Evolutionary conservation across 2,888 invertebrate genomes (phyloP), one percentile per base, ranked within the genome.

Genomic region (Cephus pygmeus): DNA sequence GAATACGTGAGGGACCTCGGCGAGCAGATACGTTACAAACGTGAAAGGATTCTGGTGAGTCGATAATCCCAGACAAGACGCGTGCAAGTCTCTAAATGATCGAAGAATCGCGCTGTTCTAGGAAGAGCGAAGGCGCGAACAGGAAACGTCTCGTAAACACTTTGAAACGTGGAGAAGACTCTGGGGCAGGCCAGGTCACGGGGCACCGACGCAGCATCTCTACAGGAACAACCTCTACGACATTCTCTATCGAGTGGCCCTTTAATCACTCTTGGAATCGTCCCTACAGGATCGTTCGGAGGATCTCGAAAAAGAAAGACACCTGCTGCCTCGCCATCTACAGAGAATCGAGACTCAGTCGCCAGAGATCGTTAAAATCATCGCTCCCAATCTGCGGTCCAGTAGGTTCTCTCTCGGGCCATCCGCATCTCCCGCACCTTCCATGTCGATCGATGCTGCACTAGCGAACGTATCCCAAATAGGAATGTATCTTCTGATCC

Each of bases 151-250:
- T 79, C 93, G 93, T 76, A 93, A 93, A 82, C 97, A 97, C 89
- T 96, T 96, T 90, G 94, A 94, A 83, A 96, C 96, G 2, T 96
- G 96, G 95, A 94, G 94, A 75, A 93, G 94, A 12, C 93, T 96
- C 85, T 97, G 97, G 97, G 96, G 97, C 35, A 93, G 95, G 74
- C 96, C 96, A 0, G 97, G 97, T 1, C 95, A 96, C 86, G 94
- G 94, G 12, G 95, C 93, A 1, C 92, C 92, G 75, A 86, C 88
- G 80, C 89, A 90, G 86, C 90, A 89, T 79, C 85, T 82, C 69
- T 87, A 86, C 33, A 89, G 91, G 80, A 90, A 88, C 84, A 91
- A 92, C 85, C 88, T 92, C 77, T 87, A 91, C 83, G 87, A 90
- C 79, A 90, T 92, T 78, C 90, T 92, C 78, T 88, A 91, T 81